Evolutionary conservation across 2,888 invertebrate genomes (phyloP).

Genomic region (Lysandra coridon): DNA sequence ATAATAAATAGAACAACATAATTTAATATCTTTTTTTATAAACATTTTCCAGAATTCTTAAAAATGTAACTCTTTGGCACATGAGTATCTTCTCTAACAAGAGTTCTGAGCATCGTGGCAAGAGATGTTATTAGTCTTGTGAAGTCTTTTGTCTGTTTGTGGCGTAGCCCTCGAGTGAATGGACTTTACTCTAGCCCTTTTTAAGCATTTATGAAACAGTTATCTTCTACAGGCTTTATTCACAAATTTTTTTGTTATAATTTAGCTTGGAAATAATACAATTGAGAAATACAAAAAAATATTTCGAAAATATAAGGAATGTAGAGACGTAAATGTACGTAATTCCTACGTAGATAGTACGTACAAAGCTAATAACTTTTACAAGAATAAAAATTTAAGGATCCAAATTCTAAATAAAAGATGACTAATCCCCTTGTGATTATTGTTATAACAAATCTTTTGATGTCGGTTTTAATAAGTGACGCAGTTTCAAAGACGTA

Average conservation of each 20-base stretch:
- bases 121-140: constrained; percentile 5
- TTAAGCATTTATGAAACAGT: neutral
- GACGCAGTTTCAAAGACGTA: neutral
- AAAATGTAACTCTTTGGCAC: neutral
- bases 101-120: neutral
- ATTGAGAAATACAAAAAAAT: neutral
- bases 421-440: neutral
- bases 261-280: neutral
- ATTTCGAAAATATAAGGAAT: neutral
- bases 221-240: neutral
- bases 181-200: neutral
- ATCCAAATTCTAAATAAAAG: neutral
- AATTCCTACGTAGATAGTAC: neutral
- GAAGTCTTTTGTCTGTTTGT: constrained; percentile 6
- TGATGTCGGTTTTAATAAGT: neutral
- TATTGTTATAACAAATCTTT: neutral
- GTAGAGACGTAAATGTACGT: no score
- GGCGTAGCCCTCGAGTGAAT: neutral
- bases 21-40: no score
- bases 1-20: no score
- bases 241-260: neutral
- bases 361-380: neutral
- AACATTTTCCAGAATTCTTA: no score
- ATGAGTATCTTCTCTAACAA: neutral
- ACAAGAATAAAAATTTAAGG: neutral